phyloP scores from a whole-genome alignment of 2,888 invertebrate genomes.

The Entomobrya proxima region DNA sequence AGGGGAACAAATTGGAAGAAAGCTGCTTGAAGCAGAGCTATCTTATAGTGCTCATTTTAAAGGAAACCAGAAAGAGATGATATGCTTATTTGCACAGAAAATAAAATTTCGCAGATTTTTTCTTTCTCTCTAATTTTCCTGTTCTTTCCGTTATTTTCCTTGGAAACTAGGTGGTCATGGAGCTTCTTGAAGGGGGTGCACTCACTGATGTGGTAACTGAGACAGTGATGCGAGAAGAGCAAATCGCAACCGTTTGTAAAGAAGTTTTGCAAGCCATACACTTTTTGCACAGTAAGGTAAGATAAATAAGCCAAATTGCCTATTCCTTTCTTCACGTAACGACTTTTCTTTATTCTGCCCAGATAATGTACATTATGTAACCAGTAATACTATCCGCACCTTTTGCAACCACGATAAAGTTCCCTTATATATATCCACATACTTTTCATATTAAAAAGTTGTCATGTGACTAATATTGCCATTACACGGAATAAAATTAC shows the following conservation, averaged over 20 bases:
- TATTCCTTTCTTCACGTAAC: neutral
- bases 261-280: slow-evolving; percentile 92
- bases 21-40: no score
- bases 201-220: slow-evolving; percentile 95
- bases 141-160: neutral
- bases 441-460: slow-evolving; percentile 21
- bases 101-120: no score
- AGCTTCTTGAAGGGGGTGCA: slow-evolving; percentile 94
- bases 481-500: neutral
- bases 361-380: no score
- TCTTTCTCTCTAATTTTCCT: neutral
- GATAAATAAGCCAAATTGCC: neutral
- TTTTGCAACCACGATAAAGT: neutral
- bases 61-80: no score
- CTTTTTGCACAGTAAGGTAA: slow-evolving; percentile 87
- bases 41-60: no score
- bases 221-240: slow-evolving; percentile 96
- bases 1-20: neutral
- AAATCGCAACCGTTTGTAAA: slow-evolving; percentile 95
- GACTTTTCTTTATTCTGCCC: slow-evolving; percentile 11
- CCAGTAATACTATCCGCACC: slow-evolving; percentile 12
- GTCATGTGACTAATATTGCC: neutral
- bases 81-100: no score
- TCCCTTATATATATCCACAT: neutral
- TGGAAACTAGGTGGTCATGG: slow-evolving; percentile 85